Base-by-base conservation (phyloP, 2,113 vertebrate genomes). In the Salvelinus sp. region DNA sequence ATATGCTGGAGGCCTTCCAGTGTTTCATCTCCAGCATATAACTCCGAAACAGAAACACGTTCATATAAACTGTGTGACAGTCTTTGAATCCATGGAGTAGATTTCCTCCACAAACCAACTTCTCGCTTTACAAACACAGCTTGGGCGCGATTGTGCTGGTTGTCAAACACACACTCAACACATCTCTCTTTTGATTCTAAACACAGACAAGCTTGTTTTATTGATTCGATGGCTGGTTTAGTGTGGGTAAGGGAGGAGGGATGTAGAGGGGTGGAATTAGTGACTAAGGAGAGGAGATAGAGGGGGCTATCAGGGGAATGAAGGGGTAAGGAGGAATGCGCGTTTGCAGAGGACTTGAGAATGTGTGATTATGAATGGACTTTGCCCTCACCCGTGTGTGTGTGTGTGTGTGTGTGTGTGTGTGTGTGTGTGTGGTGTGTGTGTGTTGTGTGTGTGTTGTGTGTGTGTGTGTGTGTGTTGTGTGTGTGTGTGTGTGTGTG, bases 141-240 rank as follows among this genome's bases (percentile, higher is more conserved):
- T 68, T 10, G 22, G 25, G 30, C 79, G 69, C 63, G n/a, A 71
- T 44, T 44, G 38, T 44, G 38, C 38, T 44, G 10, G 38, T 10
- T 44, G 38, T 44, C 58, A 70, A 65, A 79, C 78, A 82, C 73
- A 78, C 75, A 50, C 77, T 78, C 79, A 77, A 83, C 50, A 44
- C 9, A 76, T 25, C 33, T 23, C 68, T 79, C 76, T 92, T 94
- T 93, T 93, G 74, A 93, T 92, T 92, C 80, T 89, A 92, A 91
- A 87, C 76, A 78, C 86, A 73, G 76, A 79, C 85, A 79, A 87
- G 82, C 84, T 74, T 76, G 48, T 60, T 6, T 7, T 60, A 44
- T 74, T 73, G 83, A 89, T 87, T 91, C 85, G 88, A 85, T 88
- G 87, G 77, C 83, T 86, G 82, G 83, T 91, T 90, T 72, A 79